Percentiles rank a stretch among this genome's conserved stretches.
Conservation (phyloP, 2,888 invertebrate species). For the Scelioninae gen. 2 region DNA sequence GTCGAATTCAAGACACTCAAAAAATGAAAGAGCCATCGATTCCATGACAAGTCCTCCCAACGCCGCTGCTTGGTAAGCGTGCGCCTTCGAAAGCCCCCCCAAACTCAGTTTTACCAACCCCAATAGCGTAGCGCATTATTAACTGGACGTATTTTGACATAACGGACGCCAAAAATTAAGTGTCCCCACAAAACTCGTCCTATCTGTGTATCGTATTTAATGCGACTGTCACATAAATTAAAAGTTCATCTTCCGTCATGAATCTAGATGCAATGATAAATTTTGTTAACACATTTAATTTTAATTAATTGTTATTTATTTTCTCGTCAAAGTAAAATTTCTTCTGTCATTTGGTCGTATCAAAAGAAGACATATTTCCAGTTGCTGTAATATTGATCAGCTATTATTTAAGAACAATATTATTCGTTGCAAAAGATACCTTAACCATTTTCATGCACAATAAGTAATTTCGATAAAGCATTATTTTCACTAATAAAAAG, state of each 20-base stretch:
- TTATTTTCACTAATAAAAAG: conserved; percentile 37
- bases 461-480: not conserved
- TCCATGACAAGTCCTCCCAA: conserved; percentile 17
- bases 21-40: conserved; percentile 48
- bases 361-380: too few species aligned
- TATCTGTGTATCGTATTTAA: too few species aligned
- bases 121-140: conserved; percentile 23
- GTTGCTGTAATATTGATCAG: too few species aligned
- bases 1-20: conserved; percentile 49
- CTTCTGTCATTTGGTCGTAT: too few species aligned
- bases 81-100: conserved; percentile 38
- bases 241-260: too few species aligned
- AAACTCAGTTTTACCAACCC: conserved; percentile 11
- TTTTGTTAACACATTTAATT: too few species aligned
- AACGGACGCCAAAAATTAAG: conserved; percentile 54
- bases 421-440: not conserved
- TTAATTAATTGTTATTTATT: too few species aligned
- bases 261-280: too few species aligned
- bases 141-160: conserved; percentile 55
- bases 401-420: too few species aligned
- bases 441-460: not conserved
- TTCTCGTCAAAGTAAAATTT: too few species aligned
- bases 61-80: too few species aligned
- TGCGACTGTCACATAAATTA: conserved; percentile 2
- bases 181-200: conserved; percentile 18